A percentile compares a stretch with the other conserved stretches of the same genome.
Evolutionary conservation across 2,888 invertebrate genomes (phyloP).

Genomic region (Hypomecis atomaria): DNA sequence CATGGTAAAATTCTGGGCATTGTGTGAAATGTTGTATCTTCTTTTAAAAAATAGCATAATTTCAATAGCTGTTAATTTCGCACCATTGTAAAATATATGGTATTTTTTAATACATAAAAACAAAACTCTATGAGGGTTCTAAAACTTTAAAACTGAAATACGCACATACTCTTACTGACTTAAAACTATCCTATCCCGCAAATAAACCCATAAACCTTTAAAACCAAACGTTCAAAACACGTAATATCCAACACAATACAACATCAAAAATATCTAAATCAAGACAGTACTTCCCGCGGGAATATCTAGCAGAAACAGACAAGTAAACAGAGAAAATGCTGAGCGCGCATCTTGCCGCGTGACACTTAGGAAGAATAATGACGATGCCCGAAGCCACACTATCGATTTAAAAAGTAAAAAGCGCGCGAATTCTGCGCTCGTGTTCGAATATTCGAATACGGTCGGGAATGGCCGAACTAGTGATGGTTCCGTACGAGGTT

Average conservation of each 20-base stretch:
- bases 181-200: not conserved
- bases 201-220: not conserved
- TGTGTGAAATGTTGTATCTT: too few relatives aligned
- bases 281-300: constrained; percentile 30
- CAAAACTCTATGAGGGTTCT: too few relatives aligned
- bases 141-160: not conserved
- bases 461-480: constrained; percentile 1
- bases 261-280: constrained; percentile 15
- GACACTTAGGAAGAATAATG: constrained; percentile 57
- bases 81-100: too few relatives aligned
- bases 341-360: constrained; percentile 54
- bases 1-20: too few relatives aligned
- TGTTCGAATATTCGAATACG: constrained; percentile 7
- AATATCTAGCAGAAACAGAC: constrained; percentile 31
- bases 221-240: constrained; percentile 8
- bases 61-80: too few relatives aligned
- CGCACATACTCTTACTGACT: not conserved
- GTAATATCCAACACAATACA: constrained; percentile 8
- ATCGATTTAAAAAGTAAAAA: constrained; percentile 51
- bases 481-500: constrained; percentile 9
- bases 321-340: constrained; percentile 55
- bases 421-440: constrained; percentile 17
- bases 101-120: too few relatives aligned
- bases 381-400: constrained; percentile 48
- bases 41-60: too few relatives aligned